Conservation (phyloP, 2,797 vertebrate genomes). For the Chaetophractus vellerosus region DNA sequence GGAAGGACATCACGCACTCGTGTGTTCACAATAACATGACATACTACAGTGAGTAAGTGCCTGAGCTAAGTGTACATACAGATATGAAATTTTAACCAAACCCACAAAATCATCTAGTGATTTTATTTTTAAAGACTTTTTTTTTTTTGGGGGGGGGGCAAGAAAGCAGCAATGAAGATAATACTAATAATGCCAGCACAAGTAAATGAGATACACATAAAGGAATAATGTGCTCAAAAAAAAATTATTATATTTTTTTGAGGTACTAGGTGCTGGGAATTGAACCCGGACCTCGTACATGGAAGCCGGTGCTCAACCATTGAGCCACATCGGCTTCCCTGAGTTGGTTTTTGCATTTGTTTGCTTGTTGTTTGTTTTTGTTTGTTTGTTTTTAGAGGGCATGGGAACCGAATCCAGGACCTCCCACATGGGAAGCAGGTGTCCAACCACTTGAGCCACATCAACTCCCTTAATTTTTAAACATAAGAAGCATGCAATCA, state of each 20-base stretch:
- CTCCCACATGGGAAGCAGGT: no score
- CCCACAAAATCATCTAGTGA: neutral
- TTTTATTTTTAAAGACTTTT: neutral
- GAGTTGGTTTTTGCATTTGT: no score
- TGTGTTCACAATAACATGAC: neutral
- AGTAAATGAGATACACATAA: neutral
- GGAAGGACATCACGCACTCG: neutral
- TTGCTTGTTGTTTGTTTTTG: no score
- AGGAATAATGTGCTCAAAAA: neutral
- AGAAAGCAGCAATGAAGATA: neutral
- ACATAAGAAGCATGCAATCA: neutral
- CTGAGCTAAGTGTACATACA: neutral
- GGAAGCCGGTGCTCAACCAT: no score
- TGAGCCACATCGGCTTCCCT: no score
- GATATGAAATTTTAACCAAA: neutral
- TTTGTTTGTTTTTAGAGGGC: no score
- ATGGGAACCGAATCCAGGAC: no score
- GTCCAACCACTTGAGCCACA: no score
- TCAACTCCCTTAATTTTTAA: constrained; percentile 28
- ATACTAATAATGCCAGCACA: neutral
- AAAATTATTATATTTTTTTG: no score
- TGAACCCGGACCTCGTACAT: no score
- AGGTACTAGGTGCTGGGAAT: no score
- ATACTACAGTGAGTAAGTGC: neutral
- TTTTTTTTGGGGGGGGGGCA: neutral